Evolutionary conservation across 2,113 vertebrate genomes (phyloP).

Genomic region (Hystrix brachyura): DNA sequence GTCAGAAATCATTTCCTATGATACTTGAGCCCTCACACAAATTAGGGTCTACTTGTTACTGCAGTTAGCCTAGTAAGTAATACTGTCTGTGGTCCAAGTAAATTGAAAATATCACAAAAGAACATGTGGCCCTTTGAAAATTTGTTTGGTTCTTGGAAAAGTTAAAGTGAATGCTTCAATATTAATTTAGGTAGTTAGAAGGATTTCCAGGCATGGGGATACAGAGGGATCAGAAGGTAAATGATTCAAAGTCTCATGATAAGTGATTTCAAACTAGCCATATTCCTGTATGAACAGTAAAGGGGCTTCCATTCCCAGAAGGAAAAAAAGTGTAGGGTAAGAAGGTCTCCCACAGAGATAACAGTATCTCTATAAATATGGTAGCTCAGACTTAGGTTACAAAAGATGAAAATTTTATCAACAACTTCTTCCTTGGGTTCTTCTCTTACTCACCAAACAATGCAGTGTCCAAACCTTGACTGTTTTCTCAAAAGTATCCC

Average conservation of each 20-base stretch:
- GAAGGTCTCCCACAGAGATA: neutral
- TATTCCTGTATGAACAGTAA: neutral
- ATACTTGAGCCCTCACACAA: neutral
- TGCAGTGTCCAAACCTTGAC: neutral
- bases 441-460: neutral
- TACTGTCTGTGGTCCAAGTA: neutral
- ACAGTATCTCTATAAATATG: neutral
- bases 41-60: neutral
- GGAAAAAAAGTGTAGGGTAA: neutral
- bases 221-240: neutral
- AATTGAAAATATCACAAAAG: neutral
- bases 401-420: neutral
- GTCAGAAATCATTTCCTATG: slow-evolving; percentile 5
- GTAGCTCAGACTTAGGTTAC: neutral
- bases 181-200: neutral
- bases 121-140: neutral
- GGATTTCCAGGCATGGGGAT: neutral
- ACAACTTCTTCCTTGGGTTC: neutral
- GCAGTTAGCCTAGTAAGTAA: neutral
- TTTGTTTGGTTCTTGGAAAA: neutral
- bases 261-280: neutral
- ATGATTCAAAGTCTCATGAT: neutral
- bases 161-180: neutral
- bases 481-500: neutral
- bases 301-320: neutral